A percentile compares a stretch with the other conserved stretches of the same genome.
Evolutionary conservation across 2,797 vertebrate species (phyloP).

Genomic region (Podarcis siculus): DNA sequence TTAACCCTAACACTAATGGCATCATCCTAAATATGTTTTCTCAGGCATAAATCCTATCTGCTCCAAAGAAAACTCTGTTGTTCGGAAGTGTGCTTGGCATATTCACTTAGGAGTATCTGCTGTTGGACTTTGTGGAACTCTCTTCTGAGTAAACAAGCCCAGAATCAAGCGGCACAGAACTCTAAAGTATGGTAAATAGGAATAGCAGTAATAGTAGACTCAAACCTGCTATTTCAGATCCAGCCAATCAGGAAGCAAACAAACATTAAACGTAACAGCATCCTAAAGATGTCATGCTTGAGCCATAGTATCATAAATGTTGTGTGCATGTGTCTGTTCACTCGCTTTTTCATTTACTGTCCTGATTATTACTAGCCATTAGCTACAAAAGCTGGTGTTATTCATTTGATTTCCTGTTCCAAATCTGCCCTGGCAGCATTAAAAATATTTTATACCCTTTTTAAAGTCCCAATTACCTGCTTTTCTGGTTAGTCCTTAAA

Average conservation of each 20-base stretch:
- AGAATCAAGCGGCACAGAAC: background rate
- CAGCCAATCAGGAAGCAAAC: background rate
- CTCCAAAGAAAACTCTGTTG: background rate
- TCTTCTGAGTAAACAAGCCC: background rate
- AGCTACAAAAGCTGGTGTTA: background rate
- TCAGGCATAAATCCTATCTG: conserved; percentile 18
- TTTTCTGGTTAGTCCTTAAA: background rate
- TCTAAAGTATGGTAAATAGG: background rate
- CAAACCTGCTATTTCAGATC: background rate
- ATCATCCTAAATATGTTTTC: background rate
- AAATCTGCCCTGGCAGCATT: conserved; percentile 31
- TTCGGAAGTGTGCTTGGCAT: conserved; percentile 1
- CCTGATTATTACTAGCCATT: background rate
- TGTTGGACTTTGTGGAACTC: background rate
- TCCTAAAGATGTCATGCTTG: background rate
- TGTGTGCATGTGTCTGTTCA: background rate
- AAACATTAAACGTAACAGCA: too few relatives aligned
- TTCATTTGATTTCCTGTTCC: conserved; percentile 35
- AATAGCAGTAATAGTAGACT: background rate
- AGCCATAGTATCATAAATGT: background rate
- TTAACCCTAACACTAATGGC: background rate
- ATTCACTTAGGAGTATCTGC: background rate
- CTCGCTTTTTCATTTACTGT: background rate
- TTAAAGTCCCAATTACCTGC: conserved; percentile 8
- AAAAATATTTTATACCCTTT: conserved; percentile 22